Base-by-base conservation (phyloP, 1,140 invertebrate genomes). In the Arion vulgaris region DNA sequence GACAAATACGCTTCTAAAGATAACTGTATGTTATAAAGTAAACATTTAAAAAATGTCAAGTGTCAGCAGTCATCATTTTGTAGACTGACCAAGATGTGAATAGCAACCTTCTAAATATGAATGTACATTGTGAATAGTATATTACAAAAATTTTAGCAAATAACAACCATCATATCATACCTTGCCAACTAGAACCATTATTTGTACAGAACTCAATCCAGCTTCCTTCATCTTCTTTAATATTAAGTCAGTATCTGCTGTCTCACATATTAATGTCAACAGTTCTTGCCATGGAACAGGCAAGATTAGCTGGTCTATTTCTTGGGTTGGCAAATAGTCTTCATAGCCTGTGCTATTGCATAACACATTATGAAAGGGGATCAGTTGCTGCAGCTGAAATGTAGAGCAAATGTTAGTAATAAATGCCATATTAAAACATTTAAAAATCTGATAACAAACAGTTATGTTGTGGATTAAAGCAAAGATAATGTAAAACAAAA, bases 321-420 rank as follows among this genome's bases (percentile, higher is more conserved):
- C 76, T 23, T 1, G 45, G 45, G 26, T 34, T 66, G 28, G 75
- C 53, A 76, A 78, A 32, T 17, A 34, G 4, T 62, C 74, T 19
- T 53, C 57, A 38, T 75, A 83, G 32, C 68, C 36, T 17, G 38
- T 41, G 19, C 53, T 49, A 23, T 66, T 78, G 39, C 74, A 68
- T 41, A 78, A 38, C 1, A 11, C 32, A 28, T 69, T 26, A 32
- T 72, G 32, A 62, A 7, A 45, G 41, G 57, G 75, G 19, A 26
- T 34, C 17, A 82, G 45, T n/a, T 28, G 34, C 28, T 82, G 75
- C 19, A 82, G 57, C 81, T 82, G 73, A 13, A 66, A 72, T 15
- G 15, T 28, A 71, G 15, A 80, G 4, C 17, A 76, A 76, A 51
- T 49, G 15, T 71, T n/a, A n/a, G n/a, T n/a, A n/a, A n/a, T n/a